Base-by-base conservation (phyloP, 2,113 vertebrate genomes). In the Pogonocichla stellata region DNA sequence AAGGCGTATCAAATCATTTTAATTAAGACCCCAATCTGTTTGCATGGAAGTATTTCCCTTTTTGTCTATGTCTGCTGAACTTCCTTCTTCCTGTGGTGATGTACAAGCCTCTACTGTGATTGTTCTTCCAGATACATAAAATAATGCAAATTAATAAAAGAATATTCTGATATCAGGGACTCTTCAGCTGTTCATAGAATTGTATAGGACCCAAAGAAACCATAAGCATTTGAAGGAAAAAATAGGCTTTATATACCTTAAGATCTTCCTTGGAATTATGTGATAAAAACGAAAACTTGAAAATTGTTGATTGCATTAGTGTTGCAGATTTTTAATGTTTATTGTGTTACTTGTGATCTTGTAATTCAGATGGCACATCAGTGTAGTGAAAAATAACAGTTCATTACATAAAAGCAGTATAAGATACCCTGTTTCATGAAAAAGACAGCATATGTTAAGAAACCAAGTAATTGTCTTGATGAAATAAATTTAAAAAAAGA, bases 21-120 rank as follows among this genome's bases (percentile, higher is more conserved):
- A 92, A 90, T 96, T 93, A 86, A 86, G 74, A 90, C 64, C 33
- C 43, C 72, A 51, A 6, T 73, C 71, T 91, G 65, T 93, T 83
- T 83, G 60, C 56, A 23, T 54, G 33, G 51, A 26, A 56, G 6
- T 78, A 50, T 92, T 90, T 93, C 25, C 38, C 53, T 91, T 91
- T 87, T 53, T 69, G 62, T 57, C 53, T 65, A 0, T 12, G 47
- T 86, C 86, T 86, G 75, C 82, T 83, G 82, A 86, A 93, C 72
- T 86, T 88, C 29, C 36, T 70, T 82, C 66, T 70, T 93, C 60
- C 65, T 3, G 0, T 19, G 13, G 34, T 65, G 64, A 85, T 62
- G 34, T 51, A 71, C 47, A 57, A 57, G 72, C 65, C 57, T 67
- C 23, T 56, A 28, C 84, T 71, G 60, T 57, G 67, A 71, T 90